Evolutionary conservation across 2,113 vertebrate species (phyloP).

Genomic region (Callorhinus ursinus): DNA sequence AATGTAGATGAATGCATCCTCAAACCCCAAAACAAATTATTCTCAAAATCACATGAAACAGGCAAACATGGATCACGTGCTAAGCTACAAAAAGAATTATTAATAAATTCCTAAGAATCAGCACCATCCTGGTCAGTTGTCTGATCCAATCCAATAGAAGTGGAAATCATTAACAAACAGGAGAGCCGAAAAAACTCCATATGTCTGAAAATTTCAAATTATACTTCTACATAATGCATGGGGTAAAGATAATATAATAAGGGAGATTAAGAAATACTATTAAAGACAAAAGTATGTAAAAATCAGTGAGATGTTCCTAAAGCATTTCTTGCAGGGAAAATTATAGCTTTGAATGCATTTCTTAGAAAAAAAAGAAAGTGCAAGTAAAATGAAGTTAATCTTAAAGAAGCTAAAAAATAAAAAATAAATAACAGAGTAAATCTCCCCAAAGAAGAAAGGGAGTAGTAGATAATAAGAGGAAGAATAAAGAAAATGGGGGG

Average conservation of each 20-base stretch:
- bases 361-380: not conserved
- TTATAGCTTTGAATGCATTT: not conserved
- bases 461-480: not conserved
- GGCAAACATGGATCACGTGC: not conserved
- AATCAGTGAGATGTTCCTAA: not conserved
- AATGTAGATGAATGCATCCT: not conserved
- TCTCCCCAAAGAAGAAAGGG: not conserved
- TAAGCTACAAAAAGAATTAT: not conserved
- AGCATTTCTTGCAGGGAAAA: not conserved
- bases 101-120: not conserved
- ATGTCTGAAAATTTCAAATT: not conserved
- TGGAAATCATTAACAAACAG: not conserved
- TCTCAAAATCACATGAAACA: not conserved
- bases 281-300: not conserved
- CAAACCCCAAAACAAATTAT: not conserved
- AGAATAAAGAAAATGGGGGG: too few species aligned
- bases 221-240: not conserved
- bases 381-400: not conserved
- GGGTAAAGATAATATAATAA: not conserved
- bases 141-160: not conserved
- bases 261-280: not conserved
- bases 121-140: not conserved
- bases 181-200: not conserved
- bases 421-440: not conserved
- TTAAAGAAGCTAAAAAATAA: not conserved